Evolutionary conservation across 2,797 vertebrate genomes (phyloP), one percentile per base, ranked within the genome.

Genomic region (Centroberyx gerrardi): DNA sequence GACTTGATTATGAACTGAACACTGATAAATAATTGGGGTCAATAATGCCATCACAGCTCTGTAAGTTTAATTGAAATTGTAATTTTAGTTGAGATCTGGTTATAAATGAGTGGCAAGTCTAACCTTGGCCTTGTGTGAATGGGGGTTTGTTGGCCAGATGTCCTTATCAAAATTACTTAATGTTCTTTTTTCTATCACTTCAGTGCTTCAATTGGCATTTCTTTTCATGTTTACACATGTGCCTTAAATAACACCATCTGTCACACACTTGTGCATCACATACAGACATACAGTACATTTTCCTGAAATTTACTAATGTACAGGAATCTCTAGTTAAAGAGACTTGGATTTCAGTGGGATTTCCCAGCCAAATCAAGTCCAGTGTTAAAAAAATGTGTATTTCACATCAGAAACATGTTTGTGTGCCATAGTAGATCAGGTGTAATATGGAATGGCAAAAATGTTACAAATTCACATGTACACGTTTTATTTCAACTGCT

Each of bases 221-320:
- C 74, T 55, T 44, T 81, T 46, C 15, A 75, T 83, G 86, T 90
- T 88, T 92, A 87, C 46, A 48, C 89, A 83, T 87, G 64, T 68
- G 48, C 72, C 74, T 56, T 78, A 65, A 82, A 74, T 72, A 74
- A 60, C 66, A 69, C 59, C 62, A 51, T 69, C 22, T 48, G 28
- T 48, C 56, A 38, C 40, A n/a, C 8, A 44, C 40, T 31, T 15
- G 17, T 12, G 28, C 62, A 58, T 15, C 38, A 4, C 38, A 18
- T 15, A 58, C 60, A 59, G 4, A 22, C 38, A 4, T 13, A 9
- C 9, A 42, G 2, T 13, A 9, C 9, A 42, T 70, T 77, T 72
- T 72, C 54, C 67, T 52, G 28, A 72, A 42, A 15, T 74, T 7
- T 55, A 2, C 29, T 14, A 51, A 60, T 64, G 59, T 40, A 27